Conservation (phyloP, 2,113 vertebrate genomes). For the Psephotus haematonotus region DNA sequence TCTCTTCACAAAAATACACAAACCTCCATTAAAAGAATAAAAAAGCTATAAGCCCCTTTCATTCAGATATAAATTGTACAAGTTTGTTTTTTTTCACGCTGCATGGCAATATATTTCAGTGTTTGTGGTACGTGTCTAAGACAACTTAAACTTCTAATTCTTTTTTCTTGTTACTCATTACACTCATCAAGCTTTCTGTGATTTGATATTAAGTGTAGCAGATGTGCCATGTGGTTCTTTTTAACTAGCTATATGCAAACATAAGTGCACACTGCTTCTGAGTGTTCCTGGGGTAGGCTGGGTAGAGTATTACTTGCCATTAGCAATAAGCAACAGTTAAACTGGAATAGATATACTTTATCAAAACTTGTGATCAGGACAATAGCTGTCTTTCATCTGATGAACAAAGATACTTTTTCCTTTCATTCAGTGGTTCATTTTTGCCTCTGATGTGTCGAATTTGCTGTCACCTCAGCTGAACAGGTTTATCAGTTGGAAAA, state of each 20-base stretch:
- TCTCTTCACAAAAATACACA: neutral
- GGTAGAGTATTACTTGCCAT: neutral
- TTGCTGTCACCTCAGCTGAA: neutral
- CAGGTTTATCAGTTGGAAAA: neutral
- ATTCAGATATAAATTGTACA: neutral
- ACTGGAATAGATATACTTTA: neutral
- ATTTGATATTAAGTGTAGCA: neutral
- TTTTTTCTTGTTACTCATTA: constrained; percentile 21
- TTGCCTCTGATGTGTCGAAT: neutral
- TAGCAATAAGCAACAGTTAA: neutral
- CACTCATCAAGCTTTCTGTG: neutral
- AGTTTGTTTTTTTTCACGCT: neutral
- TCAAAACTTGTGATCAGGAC: neutral
- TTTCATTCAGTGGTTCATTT: neutral
- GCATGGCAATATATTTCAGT: neutral
- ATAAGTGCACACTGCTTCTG: neutral
- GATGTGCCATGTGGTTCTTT: constrained; percentile 10
- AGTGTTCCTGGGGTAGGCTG: neutral
- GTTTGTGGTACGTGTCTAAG: neutral
- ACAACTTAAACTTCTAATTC: neutral
- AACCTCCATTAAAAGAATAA: neutral
- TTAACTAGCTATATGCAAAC: neutral
- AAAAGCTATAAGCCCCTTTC: neutral
- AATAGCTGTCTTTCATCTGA: neutral
- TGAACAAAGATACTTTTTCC: neutral